A percentile compares a stretch with the other conserved stretches of the same genome.
phyloP scores from a whole-genome alignment of 1,140 invertebrate genomes.

The Drosophila micromelanica region DNA sequence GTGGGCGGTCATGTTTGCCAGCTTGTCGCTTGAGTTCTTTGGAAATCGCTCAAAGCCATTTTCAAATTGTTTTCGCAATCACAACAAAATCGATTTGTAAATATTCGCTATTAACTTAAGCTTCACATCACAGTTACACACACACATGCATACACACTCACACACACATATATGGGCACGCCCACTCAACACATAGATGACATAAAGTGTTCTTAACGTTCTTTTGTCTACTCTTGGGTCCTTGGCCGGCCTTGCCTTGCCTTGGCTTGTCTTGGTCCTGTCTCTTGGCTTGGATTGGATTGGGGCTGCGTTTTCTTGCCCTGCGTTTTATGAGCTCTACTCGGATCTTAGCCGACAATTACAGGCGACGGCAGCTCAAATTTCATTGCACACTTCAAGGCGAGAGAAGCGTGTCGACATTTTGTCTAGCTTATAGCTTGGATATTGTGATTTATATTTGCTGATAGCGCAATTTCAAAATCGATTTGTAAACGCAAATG shows the following conservation, averaged over 20 bases:
- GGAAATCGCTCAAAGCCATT: constrained; percentile 76
- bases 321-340: constrained; percentile 41
- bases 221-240: constrained; percentile 32
- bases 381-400: constrained; percentile 52
- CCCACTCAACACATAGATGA: constrained; percentile 33
- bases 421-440: constrained; percentile 34
- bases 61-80: constrained; percentile 78
- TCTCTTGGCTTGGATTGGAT: neutral
- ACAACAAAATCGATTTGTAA: constrained; percentile 75
- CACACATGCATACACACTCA: constrained; percentile 2
- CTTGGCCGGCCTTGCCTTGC: constrained; percentile 18
- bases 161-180: constrained; percentile 7
- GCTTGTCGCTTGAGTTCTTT: constrained; percentile 63
- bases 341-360: constrained; percentile 44
- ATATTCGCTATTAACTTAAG: constrained; percentile 56
- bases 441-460: constrained; percentile 66
- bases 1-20: constrained; percentile 53
- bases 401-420: constrained; percentile 24
- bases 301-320: constrained; percentile 1
- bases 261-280: neutral
- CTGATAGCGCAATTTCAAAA: constrained; percentile 60
- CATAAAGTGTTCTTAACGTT: constrained; percentile 39
- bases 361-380: constrained; percentile 44
- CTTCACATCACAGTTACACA: constrained; percentile 26
- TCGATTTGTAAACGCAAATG: constrained; percentile 64